phyloP scores from a whole-genome alignment of 2,888 invertebrate genomes.

The Pterostichus niger region DNA sequence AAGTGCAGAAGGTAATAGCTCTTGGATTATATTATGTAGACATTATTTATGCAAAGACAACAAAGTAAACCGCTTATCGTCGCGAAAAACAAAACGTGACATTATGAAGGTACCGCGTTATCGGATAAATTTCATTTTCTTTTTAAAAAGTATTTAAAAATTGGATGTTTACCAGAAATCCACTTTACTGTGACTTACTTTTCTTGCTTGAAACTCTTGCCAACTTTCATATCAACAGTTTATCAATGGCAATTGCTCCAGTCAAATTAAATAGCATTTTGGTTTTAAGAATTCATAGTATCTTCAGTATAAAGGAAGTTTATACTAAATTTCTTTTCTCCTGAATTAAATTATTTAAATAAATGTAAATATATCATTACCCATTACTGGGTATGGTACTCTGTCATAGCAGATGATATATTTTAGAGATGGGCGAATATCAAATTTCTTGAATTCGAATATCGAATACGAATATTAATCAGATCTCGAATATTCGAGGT shows the following conservation, averaged over 20 bases:
- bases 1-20: conserved; percentile 58
- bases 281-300: no score
- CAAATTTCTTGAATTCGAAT: no score
- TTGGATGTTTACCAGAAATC: conserved; percentile 52
- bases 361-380: no score
- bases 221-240: conserved; percentile 24
- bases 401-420: no score
- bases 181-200: conserved; percentile 23
- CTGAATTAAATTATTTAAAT: no score
- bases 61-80: conserved; percentile 61
- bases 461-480: no score
- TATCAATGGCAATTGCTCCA: not conserved
- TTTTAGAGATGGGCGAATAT: no score
- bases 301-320: no score
- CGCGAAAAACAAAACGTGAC: conserved; percentile 46
- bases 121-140: conserved; percentile 41
- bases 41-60: conserved; percentile 65
- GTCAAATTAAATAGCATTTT: not conserved
- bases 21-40: conserved; percentile 63
- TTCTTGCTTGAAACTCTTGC: conserved; percentile 7
- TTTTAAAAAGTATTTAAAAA: conserved; percentile 32
- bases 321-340: no score
- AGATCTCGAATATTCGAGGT: no score
- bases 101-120: conserved; percentile 30
- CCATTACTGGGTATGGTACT: no score